Conservation (phyloP, 2,888 invertebrate genomes). For the Alcis repandata region DNA sequence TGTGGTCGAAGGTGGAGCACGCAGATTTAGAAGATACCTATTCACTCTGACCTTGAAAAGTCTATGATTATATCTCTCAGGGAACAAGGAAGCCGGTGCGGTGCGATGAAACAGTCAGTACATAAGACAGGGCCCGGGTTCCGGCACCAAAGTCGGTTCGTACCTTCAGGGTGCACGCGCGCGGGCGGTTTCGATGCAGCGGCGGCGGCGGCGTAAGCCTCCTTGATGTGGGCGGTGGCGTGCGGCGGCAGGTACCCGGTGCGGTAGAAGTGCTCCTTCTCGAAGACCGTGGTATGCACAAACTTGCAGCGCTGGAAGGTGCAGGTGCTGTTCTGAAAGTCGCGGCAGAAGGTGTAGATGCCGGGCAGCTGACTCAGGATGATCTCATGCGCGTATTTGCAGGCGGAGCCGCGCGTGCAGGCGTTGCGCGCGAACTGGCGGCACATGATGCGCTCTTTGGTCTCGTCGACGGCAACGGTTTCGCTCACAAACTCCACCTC, state of each 20-base stretch:
- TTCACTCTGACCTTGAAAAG: too few relatives aligned
- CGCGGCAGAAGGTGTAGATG: constrained; percentile 71
- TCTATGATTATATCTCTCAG: too few relatives aligned
- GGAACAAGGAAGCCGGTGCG: too few relatives aligned
- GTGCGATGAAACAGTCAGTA: too few relatives aligned
- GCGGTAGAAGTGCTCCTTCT: constrained; percentile 68
- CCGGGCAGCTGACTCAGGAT: constrained; percentile 64
- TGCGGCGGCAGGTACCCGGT: constrained; percentile 68
- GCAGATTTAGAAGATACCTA: too few relatives aligned
- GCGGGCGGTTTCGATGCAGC: constrained; percentile 38
- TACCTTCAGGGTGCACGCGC: constrained; percentile 4
- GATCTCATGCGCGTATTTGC: constrained; percentile 65
- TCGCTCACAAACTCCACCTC: constrained; percentile 53
- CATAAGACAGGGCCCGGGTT: too few relatives aligned
- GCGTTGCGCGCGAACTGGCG: constrained; percentile 69
- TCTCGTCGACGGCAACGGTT: constrained; percentile 5
- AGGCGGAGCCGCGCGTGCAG: constrained; percentile 63
- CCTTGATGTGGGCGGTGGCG: constrained; percentile 61
- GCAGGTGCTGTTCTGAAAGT: constrained; percentile 69
- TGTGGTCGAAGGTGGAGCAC: too few relatives aligned
- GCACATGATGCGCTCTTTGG: constrained; percentile 59
- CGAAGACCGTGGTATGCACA: constrained; percentile 73
- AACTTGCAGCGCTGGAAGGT: constrained; percentile 66
- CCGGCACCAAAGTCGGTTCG: too few relatives aligned
- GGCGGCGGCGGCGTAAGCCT: constrained; percentile 33